Evolutionary conservation across 2,113 vertebrate species (phyloP).

Genomic region (Hippopotamus amphibius): DNA sequence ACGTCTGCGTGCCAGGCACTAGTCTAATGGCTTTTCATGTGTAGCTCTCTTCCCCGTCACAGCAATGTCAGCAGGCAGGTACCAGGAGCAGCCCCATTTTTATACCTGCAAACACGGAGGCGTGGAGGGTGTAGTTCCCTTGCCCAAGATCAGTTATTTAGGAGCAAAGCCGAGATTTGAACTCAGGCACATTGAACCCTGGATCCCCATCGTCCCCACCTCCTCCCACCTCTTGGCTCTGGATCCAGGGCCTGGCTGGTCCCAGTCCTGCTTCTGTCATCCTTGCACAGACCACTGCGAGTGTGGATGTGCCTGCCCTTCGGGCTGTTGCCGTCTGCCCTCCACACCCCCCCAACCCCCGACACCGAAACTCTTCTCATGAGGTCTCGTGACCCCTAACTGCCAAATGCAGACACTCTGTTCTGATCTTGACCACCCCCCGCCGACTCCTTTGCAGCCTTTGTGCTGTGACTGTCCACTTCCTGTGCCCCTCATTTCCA

Average conservation of each 20-base stretch:
- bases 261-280: rapidly evolving
- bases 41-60: too few relatives aligned
- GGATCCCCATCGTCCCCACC: background rate
- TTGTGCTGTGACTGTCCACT: background rate
- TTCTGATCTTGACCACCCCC: background rate
- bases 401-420: too few relatives aligned
- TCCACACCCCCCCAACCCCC: rapidly evolving
- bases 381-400: background rate
- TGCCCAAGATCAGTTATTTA: background rate
- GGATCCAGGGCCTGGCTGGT: background rate
- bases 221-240: background rate
- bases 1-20: background rate
- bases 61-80: rapidly evolving
- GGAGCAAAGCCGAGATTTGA: background rate
- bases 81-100: too few relatives aligned
- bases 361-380: background rate
- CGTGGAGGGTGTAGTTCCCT: background rate
- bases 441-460: background rate
- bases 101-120: rapidly evolving
- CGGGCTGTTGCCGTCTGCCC: background rate
- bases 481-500: too few relatives aligned
- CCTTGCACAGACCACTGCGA: too few relatives aligned
- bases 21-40: rapidly evolving
- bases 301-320: rapidly evolving
- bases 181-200: background rate